phyloP scores from a whole-genome alignment of 2,113 vertebrate species.

The Fregata magnificens region DNA sequence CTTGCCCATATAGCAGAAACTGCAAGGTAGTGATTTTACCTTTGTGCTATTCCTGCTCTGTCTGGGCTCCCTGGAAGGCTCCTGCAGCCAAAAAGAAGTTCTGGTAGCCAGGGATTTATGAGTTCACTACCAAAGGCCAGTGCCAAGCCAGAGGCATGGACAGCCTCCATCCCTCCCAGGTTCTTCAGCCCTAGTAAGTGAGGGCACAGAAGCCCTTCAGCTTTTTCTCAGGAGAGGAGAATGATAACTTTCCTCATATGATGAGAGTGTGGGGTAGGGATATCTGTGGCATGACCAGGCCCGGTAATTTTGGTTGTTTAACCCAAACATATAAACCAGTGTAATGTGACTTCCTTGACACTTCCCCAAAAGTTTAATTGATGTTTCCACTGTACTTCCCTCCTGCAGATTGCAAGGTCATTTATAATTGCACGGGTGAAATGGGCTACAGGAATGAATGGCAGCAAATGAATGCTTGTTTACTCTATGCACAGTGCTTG shows the following conservation, averaged over 20 bases:
- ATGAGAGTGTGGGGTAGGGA: neutral
- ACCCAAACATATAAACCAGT: neutral
- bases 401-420: neutral
- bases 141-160: neutral
- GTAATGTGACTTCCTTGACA: neutral
- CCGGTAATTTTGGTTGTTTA: neutral
- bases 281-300: neutral
- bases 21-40: neutral
- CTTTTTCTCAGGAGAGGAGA: neutral
- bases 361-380: neutral
- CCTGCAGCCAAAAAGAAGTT: neutral
- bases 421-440: neutral
- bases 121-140: neutral
- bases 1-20: neutral
- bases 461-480: neutral
- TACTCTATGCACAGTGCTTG: neutral
- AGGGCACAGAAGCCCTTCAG: neutral
- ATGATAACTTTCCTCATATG: neutral
- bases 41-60: neutral
- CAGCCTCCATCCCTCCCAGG: neutral
- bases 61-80: neutral
- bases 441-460: neutral
- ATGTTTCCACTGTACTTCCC: neutral
- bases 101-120: conserved; percentile 17
- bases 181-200: neutral